Evolutionary conservation across 2,888 invertebrate genomes (phyloP).

Genomic region (Leptopterna dolabrata): DNA sequence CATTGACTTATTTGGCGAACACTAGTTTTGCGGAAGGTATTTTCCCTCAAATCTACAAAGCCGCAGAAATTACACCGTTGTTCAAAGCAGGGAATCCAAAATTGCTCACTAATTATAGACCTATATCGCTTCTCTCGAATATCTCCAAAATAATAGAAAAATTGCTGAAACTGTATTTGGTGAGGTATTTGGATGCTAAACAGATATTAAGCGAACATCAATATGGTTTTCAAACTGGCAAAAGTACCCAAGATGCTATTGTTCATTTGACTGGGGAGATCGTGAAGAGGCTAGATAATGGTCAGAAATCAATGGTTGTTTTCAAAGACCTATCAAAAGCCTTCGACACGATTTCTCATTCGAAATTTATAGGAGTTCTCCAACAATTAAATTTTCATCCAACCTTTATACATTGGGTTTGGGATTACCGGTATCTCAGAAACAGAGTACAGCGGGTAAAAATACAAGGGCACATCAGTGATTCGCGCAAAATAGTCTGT

Average conservation of each 20-base stretch:
- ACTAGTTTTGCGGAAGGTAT: neutral
- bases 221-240: too few species aligned
- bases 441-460: constrained; percentile 33
- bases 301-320: too few species aligned
- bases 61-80: neutral
- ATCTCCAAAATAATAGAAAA: too few species aligned
- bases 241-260: too few species aligned
- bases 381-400: constrained; percentile 5
- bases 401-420: constrained; percentile 18
- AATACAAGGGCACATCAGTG: constrained; percentile 5
- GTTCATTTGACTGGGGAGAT: neutral
- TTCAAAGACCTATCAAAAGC: too few species aligned
- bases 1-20: constrained; percentile 17
- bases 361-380: too few species aligned
- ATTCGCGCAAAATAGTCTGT: neutral
- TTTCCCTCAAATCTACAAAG: constrained; percentile 27
- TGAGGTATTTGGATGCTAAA: constrained; percentile 13
- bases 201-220: too few species aligned
- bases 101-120: too few species aligned
- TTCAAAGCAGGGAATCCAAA: neutral
- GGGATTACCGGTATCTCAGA: too few species aligned
- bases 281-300: too few species aligned
- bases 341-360: too few species aligned
- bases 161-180: neutral
- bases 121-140: too few species aligned